These are phyloP conservation scores for Cistogaster globosa DNA, from an alignment of 2,888 invertebrate genomes.

Conservation along the genomic window DNA sequence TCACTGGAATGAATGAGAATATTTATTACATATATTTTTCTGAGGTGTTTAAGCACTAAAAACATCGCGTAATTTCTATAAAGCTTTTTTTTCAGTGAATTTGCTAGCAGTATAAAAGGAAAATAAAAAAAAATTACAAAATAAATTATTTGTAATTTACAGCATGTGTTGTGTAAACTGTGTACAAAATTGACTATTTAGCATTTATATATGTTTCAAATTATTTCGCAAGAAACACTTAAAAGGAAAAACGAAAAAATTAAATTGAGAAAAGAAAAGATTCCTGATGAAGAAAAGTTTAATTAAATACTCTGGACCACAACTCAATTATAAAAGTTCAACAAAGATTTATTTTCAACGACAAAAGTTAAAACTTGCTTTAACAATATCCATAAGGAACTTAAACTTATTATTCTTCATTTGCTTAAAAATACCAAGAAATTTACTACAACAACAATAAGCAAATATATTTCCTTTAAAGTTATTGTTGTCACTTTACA, in stretches of 20 bases:
- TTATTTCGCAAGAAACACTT: too few species aligned
- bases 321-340: slow-evolving; percentile 67
- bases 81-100: too few species aligned
- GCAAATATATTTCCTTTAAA: background rate
- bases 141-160: too few species aligned
- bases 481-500: slow-evolving; percentile 1
- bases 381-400: slow-evolving; percentile 34
- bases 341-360: slow-evolving; percentile 60
- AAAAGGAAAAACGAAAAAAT: background rate
- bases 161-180: too few species aligned
- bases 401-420: background rate
- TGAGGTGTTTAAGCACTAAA: too few species aligned
- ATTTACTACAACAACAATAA: background rate
- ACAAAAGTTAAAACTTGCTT: slow-evolving; percentile 37
- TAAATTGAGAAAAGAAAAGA: background rate
- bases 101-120: too few species aligned
- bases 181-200: too few species aligned
- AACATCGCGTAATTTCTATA: too few species aligned
- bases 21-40: too few species aligned
- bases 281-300: slow-evolving; percentile 40
- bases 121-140: too few species aligned
- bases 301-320: slow-evolving; percentile 49
- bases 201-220: too few species aligned
- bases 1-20: too few species aligned
- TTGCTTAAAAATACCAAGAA: background rate